phyloP scores from a whole-genome alignment of 2,113 vertebrate genomes.

The Agelaius phoeniceus region DNA sequence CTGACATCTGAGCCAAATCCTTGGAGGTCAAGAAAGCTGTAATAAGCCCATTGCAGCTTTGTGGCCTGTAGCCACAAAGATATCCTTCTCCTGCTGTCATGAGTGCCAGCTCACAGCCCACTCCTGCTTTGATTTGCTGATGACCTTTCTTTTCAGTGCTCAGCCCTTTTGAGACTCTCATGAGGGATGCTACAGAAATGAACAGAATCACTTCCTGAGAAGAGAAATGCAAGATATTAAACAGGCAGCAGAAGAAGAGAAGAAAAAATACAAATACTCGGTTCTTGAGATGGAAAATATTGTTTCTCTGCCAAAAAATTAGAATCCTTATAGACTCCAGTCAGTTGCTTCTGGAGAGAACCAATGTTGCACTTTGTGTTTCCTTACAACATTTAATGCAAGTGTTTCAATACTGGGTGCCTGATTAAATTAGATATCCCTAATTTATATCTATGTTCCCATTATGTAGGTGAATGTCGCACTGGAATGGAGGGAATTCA shows the following conservation, averaged over 20 bases:
- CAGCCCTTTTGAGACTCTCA: neutral
- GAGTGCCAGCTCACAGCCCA: neutral
- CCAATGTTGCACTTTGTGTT: neutral
- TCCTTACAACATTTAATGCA: neutral
- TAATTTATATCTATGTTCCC: neutral
- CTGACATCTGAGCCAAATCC: neutral
- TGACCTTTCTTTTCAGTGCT: neutral
- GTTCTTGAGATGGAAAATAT: neutral
- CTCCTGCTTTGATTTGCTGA: neutral
- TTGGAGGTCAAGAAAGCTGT: neutral
- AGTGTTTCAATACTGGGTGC: neutral
- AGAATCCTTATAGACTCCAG: neutral
- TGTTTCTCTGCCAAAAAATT: neutral
- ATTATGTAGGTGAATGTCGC: neutral
- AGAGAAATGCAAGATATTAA: conserved; percentile 1
- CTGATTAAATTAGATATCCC: neutral
- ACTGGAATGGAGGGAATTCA: neutral
- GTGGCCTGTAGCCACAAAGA: neutral
- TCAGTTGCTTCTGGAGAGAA: neutral
- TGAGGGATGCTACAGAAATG: neutral
- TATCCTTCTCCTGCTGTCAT: neutral
- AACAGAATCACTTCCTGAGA: neutral
- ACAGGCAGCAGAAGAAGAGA: neutral
- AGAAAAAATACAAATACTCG: neutral
- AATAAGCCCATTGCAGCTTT: neutral